Percentiles rank a stretch among this genome's conserved stretches.
Conservation (phyloP, 1,140 invertebrate species). For the Potamilus streckersoni region DNA sequence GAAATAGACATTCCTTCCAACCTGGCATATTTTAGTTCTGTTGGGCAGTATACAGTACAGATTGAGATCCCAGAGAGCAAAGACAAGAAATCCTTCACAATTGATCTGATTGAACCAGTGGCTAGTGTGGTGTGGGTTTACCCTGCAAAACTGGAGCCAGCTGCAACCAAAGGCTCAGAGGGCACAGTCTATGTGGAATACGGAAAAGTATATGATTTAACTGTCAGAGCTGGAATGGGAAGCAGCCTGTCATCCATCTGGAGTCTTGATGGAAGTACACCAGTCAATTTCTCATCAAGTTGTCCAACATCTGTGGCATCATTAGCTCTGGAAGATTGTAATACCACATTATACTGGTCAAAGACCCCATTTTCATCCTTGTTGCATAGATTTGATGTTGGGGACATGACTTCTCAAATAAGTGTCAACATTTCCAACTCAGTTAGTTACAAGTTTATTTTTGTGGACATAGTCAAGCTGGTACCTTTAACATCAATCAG, state of each 20-base stretch:
- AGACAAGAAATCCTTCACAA: neutral
- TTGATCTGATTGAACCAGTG: slow-evolving; percentile 14
- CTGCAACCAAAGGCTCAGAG: neutral
- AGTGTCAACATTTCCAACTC: slow-evolving; percentile 11
- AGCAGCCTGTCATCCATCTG: slow-evolving; percentile 28
- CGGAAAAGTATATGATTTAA: slow-evolving; percentile 15
- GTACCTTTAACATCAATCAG: neutral
- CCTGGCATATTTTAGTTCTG: slow-evolving; percentile 1
- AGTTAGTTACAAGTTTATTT: slow-evolving; percentile 16
- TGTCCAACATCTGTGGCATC: slow-evolving; percentile 20
- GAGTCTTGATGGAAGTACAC: slow-evolving; percentile 13
- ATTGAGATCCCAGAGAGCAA: slow-evolving; percentile 1
- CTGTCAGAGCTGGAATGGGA: slow-evolving; percentile 29
- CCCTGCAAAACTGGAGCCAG: slow-evolving; percentile 15
- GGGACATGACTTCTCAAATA: neutral
- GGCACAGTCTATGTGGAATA: slow-evolving; percentile 32
- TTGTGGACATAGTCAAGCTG: slow-evolving; percentile 12
- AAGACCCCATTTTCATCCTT: slow-evolving; percentile 32
- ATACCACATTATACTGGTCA: slow-evolving; percentile 25
- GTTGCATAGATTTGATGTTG: slow-evolving; percentile 11
- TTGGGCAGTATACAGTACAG: slow-evolving; percentile 10
- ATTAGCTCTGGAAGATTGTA: slow-evolving; percentile 9
- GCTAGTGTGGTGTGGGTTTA: slow-evolving; percentile 32
- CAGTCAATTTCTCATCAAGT: slow-evolving; percentile 2
- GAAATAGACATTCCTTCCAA: slow-evolving; percentile 3